Evolutionary conservation across 2,113 vertebrate genomes (phyloP), one percentile per base, ranked within the genome.

Genomic region (Lutjanus erythropterus): DNA sequence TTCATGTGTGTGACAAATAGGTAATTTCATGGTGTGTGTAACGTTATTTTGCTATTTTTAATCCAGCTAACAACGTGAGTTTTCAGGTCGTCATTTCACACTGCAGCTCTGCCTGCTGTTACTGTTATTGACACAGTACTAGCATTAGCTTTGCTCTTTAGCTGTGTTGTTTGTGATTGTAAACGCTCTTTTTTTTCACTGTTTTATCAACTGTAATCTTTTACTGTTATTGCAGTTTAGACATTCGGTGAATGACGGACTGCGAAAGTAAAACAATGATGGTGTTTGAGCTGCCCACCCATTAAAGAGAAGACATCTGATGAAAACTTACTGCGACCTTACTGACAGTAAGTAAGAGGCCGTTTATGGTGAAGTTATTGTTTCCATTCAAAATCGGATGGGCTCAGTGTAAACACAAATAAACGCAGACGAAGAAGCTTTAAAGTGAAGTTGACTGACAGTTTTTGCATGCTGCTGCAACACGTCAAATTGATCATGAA

Each of bases 251-350:
- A 62, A 27, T 56, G 55, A 21, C 62, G 64, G 73, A 83, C 67
- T 59, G 60, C 29, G 29, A 49, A 37, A 58, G 44, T 78, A 65
- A 75, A 79, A 78, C 83, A 39, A 89, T 80, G 89, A 78, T 87
- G 85, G 52, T 89, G 75, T 86, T 78, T 68, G 56, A 83, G 49
- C 76, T 82, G 75, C 53, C 74, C 64, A 72, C 67, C 41, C 80
- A 87, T 58, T 91, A 56, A 92, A 46, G 42, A 77, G 44, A 84
- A 85, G 81, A 87, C 85, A 59, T 88, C 91, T 89, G 83, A 94
- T 95, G 94, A 94, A 89, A 93, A 86, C 85, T 84, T 79, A 86
- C 88, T 90, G 81, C 85, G 84, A 70, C 90, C 2, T 88, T 80
- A 91, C 84, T 86, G 75, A 86, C 72, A 55, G 93, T 91, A 83